Evolutionary conservation across 2,888 invertebrate species (phyloP).

Genomic region (Liopterus haemorrhoidalis): DNA sequence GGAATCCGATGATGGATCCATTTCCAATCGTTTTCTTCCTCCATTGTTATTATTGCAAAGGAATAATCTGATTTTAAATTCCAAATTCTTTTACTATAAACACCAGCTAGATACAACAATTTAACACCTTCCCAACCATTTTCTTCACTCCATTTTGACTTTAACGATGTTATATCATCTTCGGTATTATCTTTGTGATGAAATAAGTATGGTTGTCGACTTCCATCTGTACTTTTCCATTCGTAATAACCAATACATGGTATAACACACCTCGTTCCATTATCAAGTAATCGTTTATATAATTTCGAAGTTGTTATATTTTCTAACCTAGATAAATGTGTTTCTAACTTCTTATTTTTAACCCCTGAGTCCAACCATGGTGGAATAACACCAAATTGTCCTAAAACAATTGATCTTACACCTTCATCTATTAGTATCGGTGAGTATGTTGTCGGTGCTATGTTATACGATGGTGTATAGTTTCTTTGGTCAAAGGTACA

Average conservation of each 20-base stretch:
- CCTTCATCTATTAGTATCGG: conserved; percentile 9
- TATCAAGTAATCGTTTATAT: conserved; percentile 9
- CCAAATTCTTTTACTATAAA: conserved; percentile 14
- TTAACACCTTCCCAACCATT: conserved; percentile 14
- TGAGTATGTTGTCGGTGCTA: conserved; percentile 12
- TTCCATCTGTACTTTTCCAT: conserved; percentile 12
- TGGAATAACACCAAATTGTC: conserved; percentile 16
- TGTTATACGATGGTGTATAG: conserved; percentile 6
- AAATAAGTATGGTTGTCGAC: conserved; percentile 17
- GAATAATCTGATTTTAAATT: conserved; percentile 10
- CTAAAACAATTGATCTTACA: conserved; percentile 8
- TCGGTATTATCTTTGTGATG: conserved; percentile 12
- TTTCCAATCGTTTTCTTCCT: conserved; percentile 10
- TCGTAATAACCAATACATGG: conserved; percentile 20
- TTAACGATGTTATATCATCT: background rate
- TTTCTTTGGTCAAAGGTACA: background rate
- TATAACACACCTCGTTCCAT: conserved; percentile 15
- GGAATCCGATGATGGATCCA: conserved; percentile 18
- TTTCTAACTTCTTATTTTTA: conserved; percentile 12
- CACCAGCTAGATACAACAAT: conserved; percentile 16
- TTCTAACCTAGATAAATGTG: conserved; percentile 18
- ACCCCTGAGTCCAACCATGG: conserved; percentile 9
- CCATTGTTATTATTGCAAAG: conserved; percentile 16
- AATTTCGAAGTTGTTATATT: conserved; percentile 10
- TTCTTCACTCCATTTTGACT: conserved; percentile 2